Evolutionary conservation across 2,797 vertebrate species (phyloP).

Genomic region (Pipistrellus pipistrellus): DNA sequence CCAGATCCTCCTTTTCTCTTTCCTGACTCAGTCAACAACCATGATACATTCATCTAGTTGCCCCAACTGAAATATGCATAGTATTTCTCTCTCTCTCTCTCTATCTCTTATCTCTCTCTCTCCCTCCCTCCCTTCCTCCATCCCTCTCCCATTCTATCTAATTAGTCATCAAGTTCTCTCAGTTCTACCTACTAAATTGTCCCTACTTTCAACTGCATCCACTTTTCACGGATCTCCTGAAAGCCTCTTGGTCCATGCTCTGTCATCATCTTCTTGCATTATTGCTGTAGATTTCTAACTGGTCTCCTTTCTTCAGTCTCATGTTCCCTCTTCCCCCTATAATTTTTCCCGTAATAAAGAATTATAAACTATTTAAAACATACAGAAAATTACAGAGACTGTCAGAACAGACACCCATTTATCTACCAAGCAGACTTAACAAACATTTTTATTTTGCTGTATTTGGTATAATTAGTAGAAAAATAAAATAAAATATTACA

Average conservation of each 20-base stretch:
- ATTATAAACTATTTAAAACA: constrained; percentile 16
- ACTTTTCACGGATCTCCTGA: background rate
- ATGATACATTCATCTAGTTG: background rate
- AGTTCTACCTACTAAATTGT: background rate
- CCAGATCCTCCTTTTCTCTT: background rate
- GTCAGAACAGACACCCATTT: background rate
- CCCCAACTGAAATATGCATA: background rate
- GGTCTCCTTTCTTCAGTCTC: background rate
- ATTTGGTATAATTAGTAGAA: background rate
- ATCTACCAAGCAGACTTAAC: background rate
- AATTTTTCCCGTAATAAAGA: background rate
- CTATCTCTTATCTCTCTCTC: too few species aligned
- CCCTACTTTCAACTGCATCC: background rate
- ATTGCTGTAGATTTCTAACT: background rate
- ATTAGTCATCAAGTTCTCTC: background rate
- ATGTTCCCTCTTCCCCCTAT: too few species aligned
- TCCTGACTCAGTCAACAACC: background rate
- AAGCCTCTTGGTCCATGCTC: fast-evolving
- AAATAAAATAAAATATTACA: background rate
- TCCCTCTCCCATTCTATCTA: background rate
- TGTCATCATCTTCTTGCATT: background rate
- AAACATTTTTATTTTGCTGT: background rate
- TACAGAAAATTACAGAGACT: background rate
- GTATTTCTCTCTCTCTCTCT: background rate
- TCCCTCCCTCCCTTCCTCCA: too few species aligned